phyloP scores from a whole-genome alignment of 2,888 invertebrate genomes.

The Tanytarsus gracilentus region DNA sequence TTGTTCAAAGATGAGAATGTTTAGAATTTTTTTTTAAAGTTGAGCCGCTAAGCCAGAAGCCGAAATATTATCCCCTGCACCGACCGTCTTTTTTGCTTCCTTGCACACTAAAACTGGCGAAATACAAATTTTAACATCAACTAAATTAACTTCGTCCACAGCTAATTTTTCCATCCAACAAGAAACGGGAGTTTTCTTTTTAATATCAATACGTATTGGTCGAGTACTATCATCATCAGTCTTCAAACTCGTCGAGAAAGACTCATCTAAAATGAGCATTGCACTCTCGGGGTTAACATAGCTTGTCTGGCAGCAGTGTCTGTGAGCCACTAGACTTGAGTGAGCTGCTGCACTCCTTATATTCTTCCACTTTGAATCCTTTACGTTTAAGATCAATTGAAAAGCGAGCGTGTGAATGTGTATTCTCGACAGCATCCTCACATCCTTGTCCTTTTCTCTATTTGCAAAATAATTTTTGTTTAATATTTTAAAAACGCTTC shows the following conservation, averaged over 20 bases:
- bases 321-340: conserved; percentile 30
- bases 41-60: conserved; percentile 75
- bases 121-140: conserved; percentile 59
- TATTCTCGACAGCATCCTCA: conserved; percentile 58
- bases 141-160: conserved; percentile 35
- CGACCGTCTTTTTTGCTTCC: conserved; percentile 69
- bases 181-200: conserved; percentile 60
- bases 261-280: conserved; percentile 66
- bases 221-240: conserved; percentile 35
- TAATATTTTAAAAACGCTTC: conserved; percentile 50
- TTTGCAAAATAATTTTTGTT: conserved; percentile 34
- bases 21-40: conserved; percentile 45
- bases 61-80: conserved; percentile 81
- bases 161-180: conserved; percentile 67
- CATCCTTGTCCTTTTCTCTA: conserved; percentile 39
- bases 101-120: conserved; percentile 79
- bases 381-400: conserved; percentile 67
- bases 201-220: conserved; percentile 52
- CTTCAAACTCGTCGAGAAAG: conserved; percentile 58
- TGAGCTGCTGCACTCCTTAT: conserved; percentile 72
- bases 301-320: conserved; percentile 10
- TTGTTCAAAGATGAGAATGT: neutral
- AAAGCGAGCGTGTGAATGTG: conserved; percentile 84
- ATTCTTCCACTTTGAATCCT: conserved; percentile 63
- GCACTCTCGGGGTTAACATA: conserved; percentile 39